A percentile compares a stretch with the other conserved stretches of the same genome.
Evolutionary conservation across 1,140 invertebrate genomes (phyloP).

Genomic region (Bactericera cockerelli): DNA sequence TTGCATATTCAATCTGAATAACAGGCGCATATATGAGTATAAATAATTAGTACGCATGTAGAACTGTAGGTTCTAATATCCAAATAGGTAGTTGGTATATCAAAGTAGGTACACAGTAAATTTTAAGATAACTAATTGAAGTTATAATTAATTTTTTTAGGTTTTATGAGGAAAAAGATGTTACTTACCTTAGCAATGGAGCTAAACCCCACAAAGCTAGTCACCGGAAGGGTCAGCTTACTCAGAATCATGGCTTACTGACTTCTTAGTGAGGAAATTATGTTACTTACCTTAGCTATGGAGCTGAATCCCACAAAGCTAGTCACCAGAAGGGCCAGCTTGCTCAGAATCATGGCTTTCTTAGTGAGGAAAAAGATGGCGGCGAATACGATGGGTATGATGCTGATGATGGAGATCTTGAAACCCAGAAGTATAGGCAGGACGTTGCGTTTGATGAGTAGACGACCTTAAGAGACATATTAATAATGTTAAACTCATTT

Average conservation of each 20-base stretch:
- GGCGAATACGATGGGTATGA: conserved; percentile 17
- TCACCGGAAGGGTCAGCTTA: conserved; percentile 17
- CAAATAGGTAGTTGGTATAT: no score
- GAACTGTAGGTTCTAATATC: no score
- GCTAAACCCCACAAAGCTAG: conserved; percentile 12
- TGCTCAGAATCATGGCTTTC: conserved; percentile 20
- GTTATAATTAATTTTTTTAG: no score
- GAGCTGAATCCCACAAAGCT: conserved; percentile 12
- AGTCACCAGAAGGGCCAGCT: conserved; percentile 17
- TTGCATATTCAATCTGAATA: no score
- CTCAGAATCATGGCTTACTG: conserved; percentile 19
- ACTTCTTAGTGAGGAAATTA: conserved; percentile 21
- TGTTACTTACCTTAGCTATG: neutral
- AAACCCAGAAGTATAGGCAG: conserved; percentile 17
- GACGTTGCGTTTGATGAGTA: conserved; percentile 18
- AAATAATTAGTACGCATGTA: no score
- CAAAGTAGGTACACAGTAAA: no score
- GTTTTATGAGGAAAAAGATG: no score
- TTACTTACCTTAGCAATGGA: neutral
- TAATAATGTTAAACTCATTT: no score
- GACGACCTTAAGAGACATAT: conserved; percentile 12
- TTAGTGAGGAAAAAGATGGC: conserved; percentile 17
- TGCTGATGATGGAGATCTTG: conserved; percentile 17
- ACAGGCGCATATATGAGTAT: no score
- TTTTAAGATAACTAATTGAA: no score